Base-by-base conservation (phyloP, 2,888 invertebrate species). In the Leptopilina syphax region DNA sequence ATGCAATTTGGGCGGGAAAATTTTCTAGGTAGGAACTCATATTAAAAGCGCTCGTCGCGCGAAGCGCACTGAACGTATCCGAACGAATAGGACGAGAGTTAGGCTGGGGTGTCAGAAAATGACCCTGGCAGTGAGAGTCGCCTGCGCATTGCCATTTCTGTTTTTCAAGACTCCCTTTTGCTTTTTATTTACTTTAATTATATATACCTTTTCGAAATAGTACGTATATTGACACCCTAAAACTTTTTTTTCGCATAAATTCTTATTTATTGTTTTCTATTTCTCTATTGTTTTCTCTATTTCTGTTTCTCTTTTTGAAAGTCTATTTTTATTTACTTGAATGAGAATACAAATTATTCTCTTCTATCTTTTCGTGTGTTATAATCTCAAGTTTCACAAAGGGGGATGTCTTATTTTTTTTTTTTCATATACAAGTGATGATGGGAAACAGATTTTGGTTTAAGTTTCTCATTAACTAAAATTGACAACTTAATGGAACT, bases 91-190 rank as follows among this genome's bases (percentile, higher is more conserved):
- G 34, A 73, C 57, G 34, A 73, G 34, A 57, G 73, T 34, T 73
- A 73, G 57, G 73, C 73, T 83, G 83, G 84, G 83, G 83, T 83
- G 83, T 82, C 80, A 84, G 82, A 82, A 44, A 82, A 83, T 90
- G 91, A 91, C 91, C 91, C 90, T 91, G 91, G 92, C 91, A 91
- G 88, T 91, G 91, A 91, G 88, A 85, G 87, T 90, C 91, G 92
- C 91, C 91, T 91, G 92, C 92, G 92, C 91, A 87, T 85, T 86
- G 83, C 81, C 83, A 84, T 84, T 84, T 50, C 50, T 10, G 50
- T 50, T 50, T 12, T 81, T 66, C 80, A n/a, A 34, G 50, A 73
- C 81, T 82, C 77, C 76, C 83, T 80, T 81, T 82, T 78, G 78
- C 79, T 80, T 81, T 77, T 78, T 57, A 60, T 79, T 77, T 44